phyloP scores from a whole-genome alignment of 2,888 invertebrate genomes.

The Tinea trinotella region DNA sequence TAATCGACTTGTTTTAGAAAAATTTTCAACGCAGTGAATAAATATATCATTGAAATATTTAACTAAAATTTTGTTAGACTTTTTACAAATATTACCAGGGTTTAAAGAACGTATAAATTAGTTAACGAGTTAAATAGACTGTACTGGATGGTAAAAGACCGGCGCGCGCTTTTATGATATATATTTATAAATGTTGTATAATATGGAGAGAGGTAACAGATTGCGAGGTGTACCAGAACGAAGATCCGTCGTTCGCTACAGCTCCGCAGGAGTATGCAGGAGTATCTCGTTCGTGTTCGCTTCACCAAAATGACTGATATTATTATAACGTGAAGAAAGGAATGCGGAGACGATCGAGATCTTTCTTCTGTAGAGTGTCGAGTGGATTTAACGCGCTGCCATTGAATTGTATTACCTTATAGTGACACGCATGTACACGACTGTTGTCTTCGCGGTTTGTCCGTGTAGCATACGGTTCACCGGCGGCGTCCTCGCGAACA shows the following conservation, averaged over 20 bases:
- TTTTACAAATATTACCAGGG: slow-evolving; percentile 2
- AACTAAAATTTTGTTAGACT: slow-evolving; percentile 4
- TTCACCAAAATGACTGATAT: slow-evolving; percentile 10
- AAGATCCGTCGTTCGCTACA: neutral
- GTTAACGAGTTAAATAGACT: slow-evolving; percentile 2
- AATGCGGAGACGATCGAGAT: slow-evolving; percentile 1
- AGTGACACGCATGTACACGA: neutral
- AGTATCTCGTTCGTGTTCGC: slow-evolving; percentile 2
- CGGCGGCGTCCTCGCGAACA: neutral
- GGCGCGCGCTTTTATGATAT: neutral
- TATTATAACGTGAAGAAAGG: slow-evolving; percentile 2
- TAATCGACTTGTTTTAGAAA: slow-evolving; percentile 1
- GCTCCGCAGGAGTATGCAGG: neutral
- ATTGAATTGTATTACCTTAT: too few species aligned
- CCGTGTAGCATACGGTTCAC: neutral
- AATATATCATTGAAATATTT: neutral
- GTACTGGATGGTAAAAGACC: neutral
- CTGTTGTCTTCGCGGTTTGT: neutral
- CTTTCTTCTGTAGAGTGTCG: neutral
- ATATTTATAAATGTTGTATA: neutral
- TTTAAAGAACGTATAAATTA: neutral
- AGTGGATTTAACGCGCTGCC: too few species aligned
- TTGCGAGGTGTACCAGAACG: neutral
- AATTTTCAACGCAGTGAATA: neutral
- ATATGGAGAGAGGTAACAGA: neutral